These are phyloP conservation scores for Agelaius phoeniceus DNA, from an alignment of 2,113 vertebrate species.

Conservation along the genomic window DNA sequence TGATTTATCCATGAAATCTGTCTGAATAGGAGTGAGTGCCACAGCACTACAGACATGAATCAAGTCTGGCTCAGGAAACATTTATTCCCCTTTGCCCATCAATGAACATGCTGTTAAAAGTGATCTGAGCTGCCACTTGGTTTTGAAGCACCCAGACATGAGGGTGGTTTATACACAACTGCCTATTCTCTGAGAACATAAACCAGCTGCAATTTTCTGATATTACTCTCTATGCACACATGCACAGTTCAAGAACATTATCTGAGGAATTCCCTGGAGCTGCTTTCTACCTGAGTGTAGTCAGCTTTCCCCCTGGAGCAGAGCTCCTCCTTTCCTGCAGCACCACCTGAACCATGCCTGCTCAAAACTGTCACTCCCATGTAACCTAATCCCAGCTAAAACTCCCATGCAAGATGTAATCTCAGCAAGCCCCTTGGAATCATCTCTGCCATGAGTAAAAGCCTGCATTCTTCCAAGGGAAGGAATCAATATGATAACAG, in stretches of 20 bases:
- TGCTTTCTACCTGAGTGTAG: neutral
- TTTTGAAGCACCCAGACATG: neutral
- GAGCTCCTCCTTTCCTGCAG: constrained; percentile 24
- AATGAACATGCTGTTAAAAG: neutral
- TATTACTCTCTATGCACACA: neutral
- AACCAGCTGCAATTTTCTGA: neutral
- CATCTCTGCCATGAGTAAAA: constrained; percentile 70
- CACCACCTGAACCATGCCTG: constrained; percentile 47
- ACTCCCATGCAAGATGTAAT: constrained; percentile 75
- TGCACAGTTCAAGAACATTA: neutral
- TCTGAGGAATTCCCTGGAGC: neutral
- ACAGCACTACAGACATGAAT: neutral
- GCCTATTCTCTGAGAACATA: neutral
- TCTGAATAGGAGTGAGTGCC: neutral
- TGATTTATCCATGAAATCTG: neutral
- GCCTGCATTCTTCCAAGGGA: constrained; percentile 71
- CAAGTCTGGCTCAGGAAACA: neutral
- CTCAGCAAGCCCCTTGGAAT: constrained; percentile 73
- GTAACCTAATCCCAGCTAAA: constrained; percentile 69
- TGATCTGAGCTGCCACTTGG: neutral
- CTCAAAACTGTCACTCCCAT: constrained; percentile 61
- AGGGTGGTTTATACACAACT: neutral
- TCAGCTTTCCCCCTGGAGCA: constrained; percentile 21
- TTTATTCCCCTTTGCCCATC: neutral
- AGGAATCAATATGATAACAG: constrained; percentile 74